These are phyloP conservation scores for Teleiodes luculella DNA, from an alignment of 2,888 invertebrate genomes.

Conservation along the genomic window DNA sequence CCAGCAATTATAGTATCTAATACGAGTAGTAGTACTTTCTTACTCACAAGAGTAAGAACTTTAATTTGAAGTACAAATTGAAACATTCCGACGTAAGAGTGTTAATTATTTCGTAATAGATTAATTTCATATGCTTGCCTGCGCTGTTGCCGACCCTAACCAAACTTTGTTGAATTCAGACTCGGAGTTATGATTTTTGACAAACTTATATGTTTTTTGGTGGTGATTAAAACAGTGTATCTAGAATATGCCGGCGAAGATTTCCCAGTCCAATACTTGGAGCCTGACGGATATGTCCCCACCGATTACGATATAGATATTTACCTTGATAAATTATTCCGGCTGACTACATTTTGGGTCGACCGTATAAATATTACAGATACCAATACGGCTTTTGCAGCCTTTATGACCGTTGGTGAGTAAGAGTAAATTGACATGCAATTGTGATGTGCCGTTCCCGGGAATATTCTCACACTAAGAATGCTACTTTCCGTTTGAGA, in stretches of 20 bases:
- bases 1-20: no score
- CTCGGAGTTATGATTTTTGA: background rate
- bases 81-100: background rate
- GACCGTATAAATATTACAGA: background rate
- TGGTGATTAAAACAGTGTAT: background rate
- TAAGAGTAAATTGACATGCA: no score
- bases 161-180: background rate
- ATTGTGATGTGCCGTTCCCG: no score
- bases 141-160: no score
- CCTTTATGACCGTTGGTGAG: background rate
- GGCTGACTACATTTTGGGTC: background rate
- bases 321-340: background rate
- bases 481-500: no score
- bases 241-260: background rate
- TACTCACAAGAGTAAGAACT: no score
- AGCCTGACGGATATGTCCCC: background rate
- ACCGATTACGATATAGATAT: background rate
- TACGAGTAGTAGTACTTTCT: no score
- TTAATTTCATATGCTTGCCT: no score
- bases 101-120: no score
- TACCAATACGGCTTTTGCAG: background rate
- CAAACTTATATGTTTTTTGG: background rate
- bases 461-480: no score
- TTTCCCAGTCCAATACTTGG: background rate
- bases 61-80: background rate